Percentiles rank a stretch among this genome's conserved stretches.
Conservation (phyloP, 2,888 invertebrate species). For the Troides oblongomaculatus region DNA sequence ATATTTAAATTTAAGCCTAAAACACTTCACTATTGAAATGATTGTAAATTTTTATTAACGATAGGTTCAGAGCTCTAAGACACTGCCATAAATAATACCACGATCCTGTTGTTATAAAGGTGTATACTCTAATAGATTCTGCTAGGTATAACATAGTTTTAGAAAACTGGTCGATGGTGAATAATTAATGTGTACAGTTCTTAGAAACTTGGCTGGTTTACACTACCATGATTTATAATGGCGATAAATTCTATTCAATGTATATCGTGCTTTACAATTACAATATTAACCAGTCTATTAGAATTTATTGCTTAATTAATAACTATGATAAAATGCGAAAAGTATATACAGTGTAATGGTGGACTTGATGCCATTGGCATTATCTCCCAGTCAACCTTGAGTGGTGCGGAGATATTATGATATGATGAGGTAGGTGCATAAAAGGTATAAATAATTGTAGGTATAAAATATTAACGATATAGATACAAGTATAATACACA, state of each 20-base stretch:
- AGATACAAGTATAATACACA: too few species aligned
- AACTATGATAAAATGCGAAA: neutral
- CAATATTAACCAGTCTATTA: neutral
- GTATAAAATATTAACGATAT: too few species aligned
- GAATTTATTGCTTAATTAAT: neutral
- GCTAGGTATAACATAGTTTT: neutral
- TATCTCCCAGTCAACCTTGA: too few species aligned
- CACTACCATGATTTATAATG: neutral
- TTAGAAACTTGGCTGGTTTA: neutral
- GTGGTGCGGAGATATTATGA: too few species aligned
- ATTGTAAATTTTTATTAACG: neutral
- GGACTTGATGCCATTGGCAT: too few species aligned
- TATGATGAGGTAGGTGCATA: too few species aligned
- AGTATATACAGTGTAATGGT: neutral
- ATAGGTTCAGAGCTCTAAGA: neutral
- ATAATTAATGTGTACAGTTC: neutral
- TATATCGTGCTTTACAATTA: neutral
- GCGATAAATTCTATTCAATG: neutral
- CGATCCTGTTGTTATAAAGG: neutral
- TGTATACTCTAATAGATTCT: neutral
- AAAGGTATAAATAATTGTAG: too few species aligned
- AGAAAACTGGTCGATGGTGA: neutral
- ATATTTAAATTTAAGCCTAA: too few species aligned
- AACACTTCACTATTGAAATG: too few species aligned
- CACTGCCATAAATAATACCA: neutral